A percentile compares a stretch with the other conserved stretches of the same genome.
phyloP scores from a whole-genome alignment of 2,888 invertebrate species.

The Resseliella maxima region DNA sequence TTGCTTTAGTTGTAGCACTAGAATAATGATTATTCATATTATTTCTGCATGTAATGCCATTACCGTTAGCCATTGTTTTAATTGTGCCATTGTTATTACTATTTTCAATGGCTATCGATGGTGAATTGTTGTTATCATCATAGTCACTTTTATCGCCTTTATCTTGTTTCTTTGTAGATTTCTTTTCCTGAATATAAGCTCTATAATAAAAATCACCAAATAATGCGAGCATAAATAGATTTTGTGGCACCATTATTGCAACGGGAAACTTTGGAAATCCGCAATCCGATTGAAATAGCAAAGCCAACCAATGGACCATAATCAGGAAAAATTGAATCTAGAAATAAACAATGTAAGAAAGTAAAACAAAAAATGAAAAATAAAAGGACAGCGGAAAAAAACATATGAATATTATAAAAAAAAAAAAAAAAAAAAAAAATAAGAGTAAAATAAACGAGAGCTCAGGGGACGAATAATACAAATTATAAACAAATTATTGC shows the following conservation, averaged over 20 bases:
- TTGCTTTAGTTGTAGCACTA: slow-evolving; percentile 10
- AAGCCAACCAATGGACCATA: slow-evolving; percentile 68
- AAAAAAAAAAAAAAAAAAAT: neutral
- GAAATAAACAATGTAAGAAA: too few species aligned
- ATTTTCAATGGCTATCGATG: neutral
- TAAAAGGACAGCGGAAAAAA: neutral
- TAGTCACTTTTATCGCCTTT: neutral
- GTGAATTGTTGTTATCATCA: neutral
- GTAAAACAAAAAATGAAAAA: too few species aligned
- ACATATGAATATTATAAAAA: too few species aligned
- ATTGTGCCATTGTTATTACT: slow-evolving; percentile 1
- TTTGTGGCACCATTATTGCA: slow-evolving; percentile 73
- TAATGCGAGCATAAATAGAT: slow-evolving; percentile 74
- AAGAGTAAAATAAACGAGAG: neutral
- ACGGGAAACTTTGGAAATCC: slow-evolving; percentile 71
- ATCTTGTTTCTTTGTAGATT: slow-evolving; percentile 60
- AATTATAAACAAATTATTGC: neutral
- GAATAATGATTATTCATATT: slow-evolving; percentile 39
- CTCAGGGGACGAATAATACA: neutral
- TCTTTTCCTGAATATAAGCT: slow-evolving; percentile 68
- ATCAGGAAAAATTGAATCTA: slow-evolving; percentile 73
- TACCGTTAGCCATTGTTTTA: slow-evolving; percentile 53
- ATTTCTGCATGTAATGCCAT: slow-evolving; percentile 41
- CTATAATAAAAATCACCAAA: slow-evolving; percentile 77
- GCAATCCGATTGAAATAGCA: slow-evolving; percentile 71